These are phyloP conservation scores for Passer domesticus DNA, from an alignment of 2,113 vertebrate species.

Conservation along the genomic window DNA sequence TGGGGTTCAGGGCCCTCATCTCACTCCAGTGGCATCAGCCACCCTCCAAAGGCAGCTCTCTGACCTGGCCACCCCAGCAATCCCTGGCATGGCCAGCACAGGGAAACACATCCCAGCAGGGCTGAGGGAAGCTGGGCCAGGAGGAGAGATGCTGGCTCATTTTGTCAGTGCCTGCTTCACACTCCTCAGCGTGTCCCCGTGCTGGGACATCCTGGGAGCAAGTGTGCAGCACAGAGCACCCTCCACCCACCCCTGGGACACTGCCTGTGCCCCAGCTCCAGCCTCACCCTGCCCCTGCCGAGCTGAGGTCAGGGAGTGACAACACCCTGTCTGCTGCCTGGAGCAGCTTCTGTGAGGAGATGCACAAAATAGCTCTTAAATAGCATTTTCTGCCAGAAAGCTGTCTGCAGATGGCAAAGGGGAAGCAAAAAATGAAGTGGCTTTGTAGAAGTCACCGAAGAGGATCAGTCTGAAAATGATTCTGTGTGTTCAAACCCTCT, in stretches of 20 bases:
- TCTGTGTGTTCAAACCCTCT: background rate
- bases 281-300: rapidly evolving
- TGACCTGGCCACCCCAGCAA: background rate
- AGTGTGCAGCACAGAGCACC: rapidly evolving
- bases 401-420: background rate
- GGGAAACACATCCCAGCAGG: background rate
- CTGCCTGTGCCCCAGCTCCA: background rate
- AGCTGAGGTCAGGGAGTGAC: background rate
- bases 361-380: background rate
- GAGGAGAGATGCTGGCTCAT: background rate
- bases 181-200: background rate
- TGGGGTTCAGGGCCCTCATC: background rate
- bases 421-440: background rate
- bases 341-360: background rate
- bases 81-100: no score
- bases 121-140: background rate
- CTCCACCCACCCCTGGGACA: no score
- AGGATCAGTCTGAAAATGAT: background rate
- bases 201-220: background rate
- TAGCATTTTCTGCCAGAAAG: background rate
- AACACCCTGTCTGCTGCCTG: rapidly evolving
- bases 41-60: background rate
- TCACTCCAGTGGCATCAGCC: rapidly evolving
- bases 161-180: background rate
- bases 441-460: background rate